These are phyloP conservation scores for Operophtera brumata DNA, from an alignment of 2,888 invertebrate species.

Conservation along the genomic window DNA sequence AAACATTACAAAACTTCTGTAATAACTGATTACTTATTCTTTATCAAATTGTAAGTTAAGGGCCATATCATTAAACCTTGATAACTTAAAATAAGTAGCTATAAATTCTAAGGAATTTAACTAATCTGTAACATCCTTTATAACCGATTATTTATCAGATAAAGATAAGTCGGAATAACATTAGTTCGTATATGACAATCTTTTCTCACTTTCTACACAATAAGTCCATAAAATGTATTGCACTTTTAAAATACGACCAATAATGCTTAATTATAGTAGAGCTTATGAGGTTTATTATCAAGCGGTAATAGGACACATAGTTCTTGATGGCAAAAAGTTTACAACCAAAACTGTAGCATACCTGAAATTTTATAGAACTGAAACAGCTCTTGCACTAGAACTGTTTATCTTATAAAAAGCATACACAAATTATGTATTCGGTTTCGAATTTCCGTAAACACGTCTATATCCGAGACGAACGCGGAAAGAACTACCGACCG, in stretches of 20 bases:
- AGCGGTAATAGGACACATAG: background rate
- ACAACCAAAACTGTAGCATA: constrained; percentile 21
- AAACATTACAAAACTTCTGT: background rate
- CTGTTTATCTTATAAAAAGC: constrained; percentile 13
- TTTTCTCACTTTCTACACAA: background rate
- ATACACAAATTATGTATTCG: constrained; percentile 30
- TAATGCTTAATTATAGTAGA: background rate
- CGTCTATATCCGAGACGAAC: constrained; percentile 58
- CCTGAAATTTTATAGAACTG: constrained; percentile 53
- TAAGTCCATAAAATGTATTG: background rate
- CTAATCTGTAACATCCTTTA: constrained; percentile 8
- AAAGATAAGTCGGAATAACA: background rate
- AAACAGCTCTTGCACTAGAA: constrained; percentile 27
- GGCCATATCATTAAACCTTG: no score
- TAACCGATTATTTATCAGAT: constrained; percentile 13
- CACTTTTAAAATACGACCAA: background rate
- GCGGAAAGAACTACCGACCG: constrained; percentile 64
- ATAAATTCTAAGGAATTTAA: background rate
- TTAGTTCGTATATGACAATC: background rate
- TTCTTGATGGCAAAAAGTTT: background rate
- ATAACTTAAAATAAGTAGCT: no score
- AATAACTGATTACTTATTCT: background rate
- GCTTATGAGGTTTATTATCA: background rate
- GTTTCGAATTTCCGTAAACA: constrained; percentile 39
- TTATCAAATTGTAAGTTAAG: no score